Percentiles rank a stretch among this genome's conserved stretches.
Conservation (phyloP, 2,113 vertebrate species). For the Mormyrus iriodes region DNA sequence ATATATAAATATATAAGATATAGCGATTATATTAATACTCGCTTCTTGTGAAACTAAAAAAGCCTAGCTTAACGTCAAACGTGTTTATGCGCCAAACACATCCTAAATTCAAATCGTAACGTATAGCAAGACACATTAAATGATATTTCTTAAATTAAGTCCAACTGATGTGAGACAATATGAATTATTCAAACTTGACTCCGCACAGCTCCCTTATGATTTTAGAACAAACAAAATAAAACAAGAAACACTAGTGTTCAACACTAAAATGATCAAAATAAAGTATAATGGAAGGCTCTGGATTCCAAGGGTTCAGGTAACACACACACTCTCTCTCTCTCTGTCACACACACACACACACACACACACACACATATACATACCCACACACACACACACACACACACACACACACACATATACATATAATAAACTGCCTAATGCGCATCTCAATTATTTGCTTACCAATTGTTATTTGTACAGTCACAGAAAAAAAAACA, state of each 20-base stretch:
- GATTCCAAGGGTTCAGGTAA: neutral
- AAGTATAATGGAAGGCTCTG: neutral
- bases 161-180: neutral
- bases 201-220: neutral
- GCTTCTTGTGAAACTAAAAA: neutral
- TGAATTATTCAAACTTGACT: conserved; percentile 10
- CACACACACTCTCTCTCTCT: too few relatives aligned
- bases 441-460: neutral
- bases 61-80: neutral
- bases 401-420: neutral
- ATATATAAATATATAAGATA: neutral
- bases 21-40: neutral
- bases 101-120: neutral
- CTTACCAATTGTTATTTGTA: neutral
- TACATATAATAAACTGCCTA: neutral
- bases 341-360: neutral
- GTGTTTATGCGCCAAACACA: neutral
- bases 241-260: neutral
- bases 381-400: neutral
- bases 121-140: neutral
- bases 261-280: neutral
- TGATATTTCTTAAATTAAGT: neutral
- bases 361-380: too few relatives aligned
- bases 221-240: conserved; percentile 15
- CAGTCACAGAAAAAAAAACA: neutral